Evolutionary conservation across 2,113 vertebrate species (phyloP), one percentile per base, ranked within the genome.

Genomic region (Ovis aries): DNA sequence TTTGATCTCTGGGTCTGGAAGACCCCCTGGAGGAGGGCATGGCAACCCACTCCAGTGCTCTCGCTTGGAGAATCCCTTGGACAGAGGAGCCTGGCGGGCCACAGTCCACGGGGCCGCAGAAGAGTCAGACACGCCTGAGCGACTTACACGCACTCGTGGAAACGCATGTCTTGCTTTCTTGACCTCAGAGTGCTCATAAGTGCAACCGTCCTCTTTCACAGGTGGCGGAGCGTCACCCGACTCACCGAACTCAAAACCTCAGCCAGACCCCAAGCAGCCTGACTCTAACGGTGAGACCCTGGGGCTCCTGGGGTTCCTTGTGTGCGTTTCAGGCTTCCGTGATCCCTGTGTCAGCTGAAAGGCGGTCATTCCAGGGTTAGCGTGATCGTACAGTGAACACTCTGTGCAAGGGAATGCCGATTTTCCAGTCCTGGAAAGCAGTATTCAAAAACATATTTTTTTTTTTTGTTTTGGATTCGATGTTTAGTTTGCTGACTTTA

Each of bases 321-420:
- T 1, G 33, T 2, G 3, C 15, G 3, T 14, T 21, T 15, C 4
- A 27, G 10, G 3, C 5, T 0, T 0, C 0, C 0, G 7, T 2
- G 7, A 16, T 6, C 1, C 6, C 62, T 15, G 0, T 1, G 15
- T 80, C 48, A 0, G 14, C 23, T 1, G 7, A 36, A 9, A 4
- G 13, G 4, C 14, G 9, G 23, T 9, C 0, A 0, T 45, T 17
- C 13, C 16, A 21, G 17, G 21, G 14, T 16, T 7, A 1, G 15
- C 17, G 0, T 4, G 15, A 6, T n/a, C 3, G 6, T 1, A 1
- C 3, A 1, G 0, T 23, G 27, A 1, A 13, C 3, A 6, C 36
- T 23, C 1, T 1, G 31, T 10, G 2, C 23, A 10, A 10, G 6
- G 15, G 19, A 9, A 11, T 29, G 4, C 14, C 4, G 0, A 0